Base-by-base conservation (phyloP, 2,797 vertebrate genomes). In the Morus bassanus region DNA sequence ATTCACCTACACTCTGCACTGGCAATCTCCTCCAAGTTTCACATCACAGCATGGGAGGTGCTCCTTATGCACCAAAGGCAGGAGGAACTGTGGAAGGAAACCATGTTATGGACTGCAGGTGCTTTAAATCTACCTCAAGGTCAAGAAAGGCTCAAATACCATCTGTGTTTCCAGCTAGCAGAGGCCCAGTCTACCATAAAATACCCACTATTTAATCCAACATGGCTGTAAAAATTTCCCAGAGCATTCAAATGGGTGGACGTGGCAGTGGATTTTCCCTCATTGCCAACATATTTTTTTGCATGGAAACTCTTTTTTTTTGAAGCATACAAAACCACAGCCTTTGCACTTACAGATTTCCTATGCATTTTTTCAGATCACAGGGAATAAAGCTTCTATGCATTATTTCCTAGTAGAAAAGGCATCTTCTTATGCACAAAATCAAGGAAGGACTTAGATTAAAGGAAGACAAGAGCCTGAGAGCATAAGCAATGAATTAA, bases 401-500 rank as follows among this genome's bases (percentile, higher is more conserved):
- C 57, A 51, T 92, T 80, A 65, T 73, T 91, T 88, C 51, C 60
- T 89, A 35, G 27, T 22, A 80, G 46, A 91, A 93, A 87, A 90
- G 6, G 3, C 70, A 89, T 88, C 63, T 94, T 90, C 72, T 77
- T 88, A 53, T 57, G 37, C n/a, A 68, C 41, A 86, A 78, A 91
- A 89, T 83, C 1, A 2, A 95, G 56, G 61, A 85, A 46, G 7
- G 81, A 74, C 59, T 84, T 70, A 77, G 67, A 75, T 84, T 87
- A 90, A 94, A 94, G 60, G 19, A 72, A 94, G 74, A 60, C 23
- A 85, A 85, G 43, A 83, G 37, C 51, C 74, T 81, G n/a, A 64
- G 46, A 96, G 48, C 17, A 67, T 73, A 84, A 90, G 27, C 35
- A 95, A 65, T 56, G 46, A 89, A 92, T 92, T 91, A 81, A 97